Conservation (phyloP, 2,797 vertebrate genomes). For the Zalophus californianus region DNA sequence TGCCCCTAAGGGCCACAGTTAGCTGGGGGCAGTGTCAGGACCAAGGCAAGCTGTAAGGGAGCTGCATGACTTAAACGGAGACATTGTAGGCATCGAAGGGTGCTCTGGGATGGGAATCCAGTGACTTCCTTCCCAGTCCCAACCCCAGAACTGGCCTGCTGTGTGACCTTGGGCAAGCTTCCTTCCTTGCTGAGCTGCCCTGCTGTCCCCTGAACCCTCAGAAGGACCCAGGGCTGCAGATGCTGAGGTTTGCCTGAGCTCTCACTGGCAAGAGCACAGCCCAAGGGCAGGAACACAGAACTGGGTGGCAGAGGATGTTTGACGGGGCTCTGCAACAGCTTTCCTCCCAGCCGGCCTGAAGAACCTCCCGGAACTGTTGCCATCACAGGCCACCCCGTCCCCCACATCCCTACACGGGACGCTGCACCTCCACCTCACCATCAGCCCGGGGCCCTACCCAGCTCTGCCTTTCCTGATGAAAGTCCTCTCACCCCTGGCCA, state of each 20-base stretch:
- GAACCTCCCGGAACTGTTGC: background rate
- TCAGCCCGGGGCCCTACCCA: background rate
- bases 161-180: accelerated
- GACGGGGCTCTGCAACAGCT: background rate
- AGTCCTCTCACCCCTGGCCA: background rate
- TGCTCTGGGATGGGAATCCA: background rate
- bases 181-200: background rate
- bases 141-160: background rate
- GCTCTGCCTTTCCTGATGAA: background rate
- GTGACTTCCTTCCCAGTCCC: background rate
- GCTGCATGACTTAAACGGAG: background rate
- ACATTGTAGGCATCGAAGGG: background rate
- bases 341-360: background rate
- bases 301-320: background rate
- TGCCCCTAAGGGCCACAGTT: background rate
- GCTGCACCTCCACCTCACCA: no score
- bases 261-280: background rate
- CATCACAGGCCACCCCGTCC: no score
- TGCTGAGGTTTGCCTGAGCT: background rate
- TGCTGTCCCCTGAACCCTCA: background rate
- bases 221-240: accelerated
- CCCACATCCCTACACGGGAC: accelerated
- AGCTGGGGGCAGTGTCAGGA: background rate
- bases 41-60: background rate
- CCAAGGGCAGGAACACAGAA: background rate